Percentiles rank a stretch among this genome's conserved stretches.
Evolutionary conservation across 2,113 vertebrate genomes (phyloP).

Genomic region (Sylvilagus bachmani): DNA sequence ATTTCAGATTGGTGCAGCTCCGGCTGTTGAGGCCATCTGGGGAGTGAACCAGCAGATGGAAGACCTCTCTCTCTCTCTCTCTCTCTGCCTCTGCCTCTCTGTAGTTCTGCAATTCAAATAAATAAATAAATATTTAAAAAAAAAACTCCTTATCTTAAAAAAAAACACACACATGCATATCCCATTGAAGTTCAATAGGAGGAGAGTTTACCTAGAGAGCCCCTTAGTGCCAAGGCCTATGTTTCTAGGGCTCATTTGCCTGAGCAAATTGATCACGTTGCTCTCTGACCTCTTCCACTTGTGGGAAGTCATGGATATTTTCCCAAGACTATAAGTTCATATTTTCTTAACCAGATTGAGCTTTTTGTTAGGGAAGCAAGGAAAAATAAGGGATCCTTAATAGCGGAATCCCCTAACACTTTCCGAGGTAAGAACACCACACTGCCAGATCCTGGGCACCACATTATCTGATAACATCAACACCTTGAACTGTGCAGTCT

Average conservation of each 20-base stretch:
- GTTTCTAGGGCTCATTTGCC: neutral
- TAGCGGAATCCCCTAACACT: neutral
- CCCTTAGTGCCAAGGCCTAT: neutral
- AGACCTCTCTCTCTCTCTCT: no score
- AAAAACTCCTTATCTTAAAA: no score
- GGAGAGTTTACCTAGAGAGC: neutral
- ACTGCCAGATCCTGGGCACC: no score
- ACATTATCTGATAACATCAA: neutral
- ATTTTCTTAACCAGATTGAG: conserved; percentile 42
- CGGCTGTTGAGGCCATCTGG: no score
- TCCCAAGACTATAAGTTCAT: neutral
- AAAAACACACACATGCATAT: neutral
- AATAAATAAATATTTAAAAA: no score
- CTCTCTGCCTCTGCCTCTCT: no score
- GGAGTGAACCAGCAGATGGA: no score
- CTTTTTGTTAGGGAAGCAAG: conserved; percentile 34
- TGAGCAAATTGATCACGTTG: neutral
- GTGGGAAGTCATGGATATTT: conserved; percentile 1
- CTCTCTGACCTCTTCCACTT: neutral
- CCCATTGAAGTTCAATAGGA: neutral
- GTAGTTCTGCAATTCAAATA: no score
- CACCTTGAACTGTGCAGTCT: neutral
- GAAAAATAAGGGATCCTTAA: neutral
- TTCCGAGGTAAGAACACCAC: neutral
- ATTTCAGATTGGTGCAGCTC: no score